Evolutionary conservation across 2,113 vertebrate genomes (phyloP), one percentile per base, ranked within the genome.

Genomic region (Mus spicilegus): DNA sequence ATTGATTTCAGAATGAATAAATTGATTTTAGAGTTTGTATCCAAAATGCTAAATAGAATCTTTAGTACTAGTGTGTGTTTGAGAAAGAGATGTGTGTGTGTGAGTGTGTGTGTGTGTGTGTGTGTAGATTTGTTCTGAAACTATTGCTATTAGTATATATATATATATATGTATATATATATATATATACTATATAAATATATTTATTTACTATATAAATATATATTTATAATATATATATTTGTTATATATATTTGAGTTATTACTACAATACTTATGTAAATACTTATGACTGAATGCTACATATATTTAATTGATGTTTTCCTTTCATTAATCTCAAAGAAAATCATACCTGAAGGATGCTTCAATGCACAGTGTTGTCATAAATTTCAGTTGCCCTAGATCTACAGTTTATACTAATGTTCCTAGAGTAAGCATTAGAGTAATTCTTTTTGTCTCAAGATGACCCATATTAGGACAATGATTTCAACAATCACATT

Each of bases 21-120:
- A 93, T 54, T 70, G 3, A 2, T 73, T 95, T 90, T 90, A 69
- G 26, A 73, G 13, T 92, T 95, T 96, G 3, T 82, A 46, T 93
- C 10, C 69, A 90, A 86, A 94, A 90, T 69, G 22, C 0, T 2
- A 3, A 76, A 6, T 28, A 76, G 0, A 51, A 56, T 1, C 36
- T 87, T 69, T 20, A 94, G 0, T 24, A 61, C 78, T 63, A 84
- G 80, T 73, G 16, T 54, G 30, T 78, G 16, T 54, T 17, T 54
- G 77, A 51, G 65, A 49, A 49, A 16, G 26, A 46, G 11, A n/a
- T 39, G 36, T n/a, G 70, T 39, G 10, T 58, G 1, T 49, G n/a
- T 80, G 2, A 33, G 46, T 69, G 19, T 86, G 19, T 58, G 16
- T 84, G 54, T 56, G 54, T 56, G 51, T 78, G 26, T 14, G 61